Evolutionary conservation across 2,113 vertebrate genomes (phyloP).

Genomic region (Spizaetus ornatus): DNA sequence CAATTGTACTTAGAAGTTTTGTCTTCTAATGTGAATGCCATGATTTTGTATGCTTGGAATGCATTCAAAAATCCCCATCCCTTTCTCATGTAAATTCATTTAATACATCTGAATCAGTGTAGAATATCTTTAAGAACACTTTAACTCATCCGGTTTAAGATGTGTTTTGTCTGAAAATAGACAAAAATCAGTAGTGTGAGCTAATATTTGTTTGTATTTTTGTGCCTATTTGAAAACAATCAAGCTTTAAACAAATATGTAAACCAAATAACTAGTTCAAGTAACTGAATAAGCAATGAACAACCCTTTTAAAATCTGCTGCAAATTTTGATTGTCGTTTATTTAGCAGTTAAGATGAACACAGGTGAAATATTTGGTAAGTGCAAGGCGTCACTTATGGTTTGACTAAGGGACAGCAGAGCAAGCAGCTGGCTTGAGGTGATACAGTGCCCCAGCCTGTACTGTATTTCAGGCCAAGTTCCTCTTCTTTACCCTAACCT

Average conservation of each 20-base stretch:
- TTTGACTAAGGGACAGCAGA: background rate
- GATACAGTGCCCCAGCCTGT: too few species aligned
- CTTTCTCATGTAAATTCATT: background rate
- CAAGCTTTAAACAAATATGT: background rate
- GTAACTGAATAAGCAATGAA: background rate
- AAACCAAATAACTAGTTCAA: background rate
- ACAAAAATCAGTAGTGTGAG: background rate
- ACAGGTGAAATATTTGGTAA: background rate
- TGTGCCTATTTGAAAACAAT: background rate
- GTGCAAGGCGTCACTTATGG: background rate
- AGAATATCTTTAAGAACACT: background rate
- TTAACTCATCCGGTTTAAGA: background rate
- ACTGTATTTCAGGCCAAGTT: background rate
- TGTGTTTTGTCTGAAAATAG: background rate
- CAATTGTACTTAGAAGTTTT: background rate
- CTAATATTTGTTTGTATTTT: background rate
- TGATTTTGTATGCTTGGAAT: background rate
- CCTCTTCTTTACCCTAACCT: background rate
- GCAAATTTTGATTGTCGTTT: background rate
- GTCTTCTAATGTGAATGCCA: background rate
- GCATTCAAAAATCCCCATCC: background rate
- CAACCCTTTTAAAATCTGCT: background rate
- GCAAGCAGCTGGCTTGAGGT: background rate
- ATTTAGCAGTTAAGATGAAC: background rate
- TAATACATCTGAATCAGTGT: background rate